Evolutionary conservation across 2,113 vertebrate species (phyloP).

Genomic region (Girardinichthys multiradiatus): DNA sequence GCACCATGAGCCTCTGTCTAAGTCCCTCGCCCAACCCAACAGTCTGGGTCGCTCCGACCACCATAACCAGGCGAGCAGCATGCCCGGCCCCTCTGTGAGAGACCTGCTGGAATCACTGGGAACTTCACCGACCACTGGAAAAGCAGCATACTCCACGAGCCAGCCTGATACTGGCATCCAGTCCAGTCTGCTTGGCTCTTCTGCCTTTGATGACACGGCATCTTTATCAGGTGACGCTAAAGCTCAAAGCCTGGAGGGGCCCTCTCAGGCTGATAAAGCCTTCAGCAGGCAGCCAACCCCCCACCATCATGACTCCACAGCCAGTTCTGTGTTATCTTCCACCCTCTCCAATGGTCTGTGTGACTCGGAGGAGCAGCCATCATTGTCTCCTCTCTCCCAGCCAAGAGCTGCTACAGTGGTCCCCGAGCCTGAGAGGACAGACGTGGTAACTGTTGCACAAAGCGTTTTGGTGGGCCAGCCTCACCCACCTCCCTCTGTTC

Average conservation of each 20-base stretch:
- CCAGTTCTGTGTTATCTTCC: constrained; percentile 29
- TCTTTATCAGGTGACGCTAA: background rate
- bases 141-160: constrained; percentile 50
- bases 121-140: constrained; percentile 18
- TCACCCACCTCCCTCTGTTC: constrained; percentile 61
- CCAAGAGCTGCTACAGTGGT: constrained; percentile 69
- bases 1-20: constrained; percentile 85
- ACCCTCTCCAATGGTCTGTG: constrained; percentile 64
- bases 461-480: constrained; percentile 49
- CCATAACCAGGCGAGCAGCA: constrained; percentile 84
- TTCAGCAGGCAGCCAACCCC: constrained; percentile 19
- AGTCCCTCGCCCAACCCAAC: constrained; percentile 62
- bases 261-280: constrained; percentile 24
- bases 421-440: constrained; percentile 60
- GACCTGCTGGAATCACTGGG: constrained; percentile 80
- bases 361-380: constrained; percentile 51
- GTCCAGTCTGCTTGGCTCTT: constrained; percentile 41
- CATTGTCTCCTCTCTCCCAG: constrained; percentile 48
- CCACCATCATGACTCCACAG: constrained; percentile 20
- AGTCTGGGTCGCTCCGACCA: constrained; percentile 75
- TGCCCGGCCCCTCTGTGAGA: constrained; percentile 85
- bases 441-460: constrained; percentile 54
- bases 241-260: constrained; percentile 13
- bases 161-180: constrained; percentile 45
- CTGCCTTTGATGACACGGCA: constrained; percentile 4